Evolutionary conservation across 2,888 invertebrate genomes (phyloP).

Genomic region (Eilema depressum): DNA sequence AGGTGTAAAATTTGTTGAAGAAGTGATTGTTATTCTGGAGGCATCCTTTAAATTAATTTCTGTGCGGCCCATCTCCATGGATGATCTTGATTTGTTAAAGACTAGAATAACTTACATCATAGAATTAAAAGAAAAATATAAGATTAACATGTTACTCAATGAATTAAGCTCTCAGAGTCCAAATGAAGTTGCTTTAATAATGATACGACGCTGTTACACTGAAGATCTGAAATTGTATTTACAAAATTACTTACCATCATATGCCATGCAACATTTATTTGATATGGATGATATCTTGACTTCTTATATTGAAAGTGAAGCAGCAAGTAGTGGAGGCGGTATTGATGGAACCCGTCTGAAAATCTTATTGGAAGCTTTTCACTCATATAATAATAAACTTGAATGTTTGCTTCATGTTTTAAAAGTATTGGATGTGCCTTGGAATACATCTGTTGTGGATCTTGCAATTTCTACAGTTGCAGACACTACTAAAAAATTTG

Average conservation of each 20-base stretch:
- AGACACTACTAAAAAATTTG: slow-evolving; percentile 72
- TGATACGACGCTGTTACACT: slow-evolving; percentile 82
- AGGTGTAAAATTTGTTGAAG: slow-evolving; percentile 79
- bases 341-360: slow-evolving; percentile 76
- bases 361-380: slow-evolving; percentile 74
- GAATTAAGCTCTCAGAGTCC: slow-evolving; percentile 77
- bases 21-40: slow-evolving; percentile 72
- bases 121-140: slow-evolving; percentile 80
- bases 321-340: slow-evolving; percentile 75
- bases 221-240: slow-evolving; percentile 80
- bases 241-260: slow-evolving; percentile 76
- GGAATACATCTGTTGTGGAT: slow-evolving; percentile 69
- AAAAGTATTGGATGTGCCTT: slow-evolving; percentile 80
- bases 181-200: slow-evolving; percentile 78
- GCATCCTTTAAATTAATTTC: slow-evolving; percentile 73
- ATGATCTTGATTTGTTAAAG: slow-evolving; percentile 76
- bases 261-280: slow-evolving; percentile 74
- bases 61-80: slow-evolving; percentile 78
- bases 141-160: slow-evolving; percentile 78
- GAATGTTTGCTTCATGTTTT: slow-evolving; percentile 78
- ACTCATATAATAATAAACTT: slow-evolving; percentile 70
- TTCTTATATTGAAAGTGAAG: slow-evolving; percentile 78
- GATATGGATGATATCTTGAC: slow-evolving; percentile 78
- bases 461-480: slow-evolving; percentile 72
- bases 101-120: slow-evolving; percentile 75